Conservation (phyloP, 2,113 vertebrate genomes). For the Steatornis caripensis region DNA sequence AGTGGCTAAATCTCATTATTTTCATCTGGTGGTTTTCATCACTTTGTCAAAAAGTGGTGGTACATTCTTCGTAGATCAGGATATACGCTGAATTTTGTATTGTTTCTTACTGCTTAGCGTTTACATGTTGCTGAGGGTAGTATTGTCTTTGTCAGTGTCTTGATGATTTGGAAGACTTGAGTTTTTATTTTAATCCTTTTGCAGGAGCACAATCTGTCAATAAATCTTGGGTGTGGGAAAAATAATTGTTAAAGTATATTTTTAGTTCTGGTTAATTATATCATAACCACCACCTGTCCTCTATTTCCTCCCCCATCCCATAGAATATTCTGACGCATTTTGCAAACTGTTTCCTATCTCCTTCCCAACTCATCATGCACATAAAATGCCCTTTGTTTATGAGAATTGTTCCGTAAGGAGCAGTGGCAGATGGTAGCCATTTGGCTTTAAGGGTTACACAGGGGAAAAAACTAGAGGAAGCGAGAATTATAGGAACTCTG, state of each 20-base stretch:
- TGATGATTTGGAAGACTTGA: not conserved
- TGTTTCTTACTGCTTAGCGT: not conserved
- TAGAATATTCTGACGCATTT: not conserved
- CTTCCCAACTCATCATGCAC: not conserved
- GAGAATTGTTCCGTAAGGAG: not conserved
- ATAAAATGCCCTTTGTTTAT: not conserved
- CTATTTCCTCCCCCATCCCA: not conserved
- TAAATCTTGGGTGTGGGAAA: not conserved
- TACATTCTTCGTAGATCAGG: not conserved
- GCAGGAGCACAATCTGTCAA: not conserved
- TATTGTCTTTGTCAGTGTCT: not conserved
- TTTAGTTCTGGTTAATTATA: not conserved
- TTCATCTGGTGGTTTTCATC: not conserved
- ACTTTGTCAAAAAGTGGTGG: rapidly evolving
- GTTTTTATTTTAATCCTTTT: not conserved
- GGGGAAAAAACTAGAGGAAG: not conserved
- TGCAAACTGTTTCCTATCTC: not conserved
- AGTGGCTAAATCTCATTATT: not conserved
- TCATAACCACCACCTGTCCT: not conserved
- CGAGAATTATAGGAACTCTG: not conserved
- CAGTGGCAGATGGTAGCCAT: not conserved
- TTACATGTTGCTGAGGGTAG: not conserved
- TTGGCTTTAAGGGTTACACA: not conserved
- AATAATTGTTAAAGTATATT: not conserved
- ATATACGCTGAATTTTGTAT: not conserved